Conservation (phyloP, 1,140 invertebrate genomes). For the Cryptotermes secundus region DNA sequence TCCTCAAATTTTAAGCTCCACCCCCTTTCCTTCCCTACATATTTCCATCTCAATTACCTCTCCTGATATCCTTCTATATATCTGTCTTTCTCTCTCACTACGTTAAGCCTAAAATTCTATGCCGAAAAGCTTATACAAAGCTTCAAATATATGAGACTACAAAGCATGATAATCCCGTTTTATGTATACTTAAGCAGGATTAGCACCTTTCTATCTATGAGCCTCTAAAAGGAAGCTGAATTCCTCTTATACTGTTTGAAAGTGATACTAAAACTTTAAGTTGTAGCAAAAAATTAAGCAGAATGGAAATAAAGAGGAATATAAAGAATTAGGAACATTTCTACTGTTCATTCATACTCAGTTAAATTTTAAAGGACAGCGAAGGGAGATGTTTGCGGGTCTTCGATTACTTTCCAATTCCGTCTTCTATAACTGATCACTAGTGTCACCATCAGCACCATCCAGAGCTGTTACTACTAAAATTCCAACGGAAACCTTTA, state of each 20-base stretch:
- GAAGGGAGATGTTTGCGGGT: no score
- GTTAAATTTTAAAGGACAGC: no score
- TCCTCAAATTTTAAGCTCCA: background rate
- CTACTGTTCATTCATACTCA: no score
- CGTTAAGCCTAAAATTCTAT: background rate
- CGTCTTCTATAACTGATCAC: no score
- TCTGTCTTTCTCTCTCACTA: background rate
- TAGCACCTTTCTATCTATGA: background rate
- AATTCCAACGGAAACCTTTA: no score
- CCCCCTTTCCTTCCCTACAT: background rate
- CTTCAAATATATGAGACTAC: conserved; percentile 12
- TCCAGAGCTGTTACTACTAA: no score
- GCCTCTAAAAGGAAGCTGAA: background rate
- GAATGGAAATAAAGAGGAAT: background rate
- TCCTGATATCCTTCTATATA: background rate
- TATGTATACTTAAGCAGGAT: conserved; percentile 10
- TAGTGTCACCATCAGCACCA: no score
- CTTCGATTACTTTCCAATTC: no score
- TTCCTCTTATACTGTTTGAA: background rate
- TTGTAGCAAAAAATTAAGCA: background rate
- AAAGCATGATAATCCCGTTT: background rate
- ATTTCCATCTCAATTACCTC: background rate
- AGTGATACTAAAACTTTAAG: background rate
- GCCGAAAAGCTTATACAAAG: conserved; percentile 13
- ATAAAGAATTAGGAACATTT: no score